Percentiles rank a stretch among this genome's conserved stretches.
phyloP scores from a whole-genome alignment of 1,140 invertebrate genomes.

The Acromyrmex charruanus region DNA sequence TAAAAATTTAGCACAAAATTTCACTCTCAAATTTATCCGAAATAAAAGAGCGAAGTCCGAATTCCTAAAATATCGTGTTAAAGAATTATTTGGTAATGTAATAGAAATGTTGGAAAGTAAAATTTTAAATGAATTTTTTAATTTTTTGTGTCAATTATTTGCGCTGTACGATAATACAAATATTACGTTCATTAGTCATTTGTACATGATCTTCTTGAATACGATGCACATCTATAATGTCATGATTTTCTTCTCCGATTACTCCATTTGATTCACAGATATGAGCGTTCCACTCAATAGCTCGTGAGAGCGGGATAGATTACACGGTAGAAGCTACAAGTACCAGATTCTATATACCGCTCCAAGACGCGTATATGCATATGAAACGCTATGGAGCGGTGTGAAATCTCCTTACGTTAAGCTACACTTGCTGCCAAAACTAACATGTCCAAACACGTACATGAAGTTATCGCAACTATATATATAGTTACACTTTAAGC shows the following conservation, averaged over 20 bases:
- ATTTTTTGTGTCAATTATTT: too few relatives aligned
- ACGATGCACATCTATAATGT: slow-evolving; percentile 3
- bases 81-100: too few relatives aligned
- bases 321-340: slow-evolving; percentile 55
- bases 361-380: slow-evolving; percentile 43
- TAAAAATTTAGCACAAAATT: too few relatives aligned
- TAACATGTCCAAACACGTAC: slow-evolving; percentile 39
- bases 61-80: too few relatives aligned
- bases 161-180: not conserved
- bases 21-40: too few relatives aligned
- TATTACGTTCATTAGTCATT: slow-evolving; percentile 30
- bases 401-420: slow-evolving; percentile 58
- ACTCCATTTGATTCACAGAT: slow-evolving; percentile 66
- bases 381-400: slow-evolving; percentile 35
- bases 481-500: slow-evolving; percentile 37
- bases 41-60: too few relatives aligned
- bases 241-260: slow-evolving; percentile 43
- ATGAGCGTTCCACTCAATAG: slow-evolving; percentile 61
- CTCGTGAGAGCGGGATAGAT: slow-evolving; percentile 62
- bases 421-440: slow-evolving; percentile 51
- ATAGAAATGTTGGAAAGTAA: too few relatives aligned
- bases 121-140: too few relatives aligned
- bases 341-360: slow-evolving; percentile 50
- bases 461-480: slow-evolving; percentile 3
- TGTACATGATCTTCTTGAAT: slow-evolving; percentile 9